Percentiles rank a stretch among this genome's conserved stretches.
Evolutionary conservation across 2,888 invertebrate genomes (phyloP).

Genomic region (Teleogryllus oceanicus): DNA sequence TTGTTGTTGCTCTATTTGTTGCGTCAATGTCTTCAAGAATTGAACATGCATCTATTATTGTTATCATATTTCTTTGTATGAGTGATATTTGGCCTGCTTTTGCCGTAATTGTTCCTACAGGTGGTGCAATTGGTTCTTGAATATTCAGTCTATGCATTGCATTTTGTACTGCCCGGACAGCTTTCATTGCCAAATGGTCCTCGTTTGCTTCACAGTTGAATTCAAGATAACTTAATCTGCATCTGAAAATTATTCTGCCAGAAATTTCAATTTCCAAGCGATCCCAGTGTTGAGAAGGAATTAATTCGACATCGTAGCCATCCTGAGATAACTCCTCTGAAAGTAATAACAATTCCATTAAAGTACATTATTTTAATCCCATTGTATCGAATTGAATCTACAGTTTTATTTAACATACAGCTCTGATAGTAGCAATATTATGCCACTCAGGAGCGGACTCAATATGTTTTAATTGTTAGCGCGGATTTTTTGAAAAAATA

Average conservation of each 20-base stretch:
- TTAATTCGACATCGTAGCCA: neutral
- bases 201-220: too few relatives aligned
- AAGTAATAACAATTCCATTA: neutral
- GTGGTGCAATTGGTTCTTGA: neutral
- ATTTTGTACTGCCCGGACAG: neutral
- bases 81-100: neutral
- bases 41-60: too few relatives aligned
- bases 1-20: neutral
- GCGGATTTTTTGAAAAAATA: too few relatives aligned
- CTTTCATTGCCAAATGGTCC: neutral
- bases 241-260: neutral
- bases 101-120: neutral
- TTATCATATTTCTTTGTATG: neutral
- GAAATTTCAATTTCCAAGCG: neutral
- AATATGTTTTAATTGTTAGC: too few relatives aligned
- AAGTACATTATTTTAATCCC: too few relatives aligned
- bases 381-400: too few relatives aligned
- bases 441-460: too few relatives aligned
- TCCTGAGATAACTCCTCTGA: neutral
- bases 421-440: too few relatives aligned
- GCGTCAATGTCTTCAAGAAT: neutral
- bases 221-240: too few relatives aligned
- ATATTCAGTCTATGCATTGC: neutral
- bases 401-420: too few relatives aligned
- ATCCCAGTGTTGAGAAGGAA: constrained; percentile 18